Conservation (phyloP, 2,888 invertebrate genomes). For the Amphipyra tragopoginis region DNA sequence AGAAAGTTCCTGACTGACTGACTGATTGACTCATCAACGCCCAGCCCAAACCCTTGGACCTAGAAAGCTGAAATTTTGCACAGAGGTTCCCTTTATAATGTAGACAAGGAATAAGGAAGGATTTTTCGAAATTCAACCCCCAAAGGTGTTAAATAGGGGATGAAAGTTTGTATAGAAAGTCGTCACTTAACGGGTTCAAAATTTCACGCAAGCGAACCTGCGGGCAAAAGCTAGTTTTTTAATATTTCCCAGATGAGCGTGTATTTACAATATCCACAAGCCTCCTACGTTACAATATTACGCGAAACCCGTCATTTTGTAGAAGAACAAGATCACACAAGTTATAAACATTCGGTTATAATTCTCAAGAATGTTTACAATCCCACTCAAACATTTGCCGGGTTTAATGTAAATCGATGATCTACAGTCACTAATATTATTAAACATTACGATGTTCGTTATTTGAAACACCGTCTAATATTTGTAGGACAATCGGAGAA, state of each 20-base stretch:
- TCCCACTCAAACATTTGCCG: slow-evolving; percentile 68
- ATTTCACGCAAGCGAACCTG: too few species aligned
- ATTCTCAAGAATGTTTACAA: slow-evolving; percentile 65
- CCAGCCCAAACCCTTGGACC: too few species aligned
- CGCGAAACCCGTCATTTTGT: slow-evolving; percentile 59
- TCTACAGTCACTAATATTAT: slow-evolving; percentile 72
- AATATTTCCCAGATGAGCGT: neutral
- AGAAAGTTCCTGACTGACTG: too few species aligned
- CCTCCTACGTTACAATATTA: slow-evolving; percentile 43
- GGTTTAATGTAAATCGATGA: slow-evolving; percentile 77
- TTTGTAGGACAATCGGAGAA: slow-evolving; percentile 70
- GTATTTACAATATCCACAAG: neutral
- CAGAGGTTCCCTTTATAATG: too few species aligned
- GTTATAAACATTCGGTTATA: slow-evolving; percentile 58
- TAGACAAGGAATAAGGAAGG: too few species aligned
- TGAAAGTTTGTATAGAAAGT: too few species aligned
- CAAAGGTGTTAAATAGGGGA: too few species aligned
- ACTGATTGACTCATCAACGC: too few species aligned
- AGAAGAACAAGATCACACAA: slow-evolving; percentile 48
- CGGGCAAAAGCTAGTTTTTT: too few species aligned
- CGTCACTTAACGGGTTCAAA: too few species aligned
- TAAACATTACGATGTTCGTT: slow-evolving; percentile 76
- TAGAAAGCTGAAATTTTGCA: too few species aligned
- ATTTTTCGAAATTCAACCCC: too few species aligned
- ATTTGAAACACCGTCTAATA: slow-evolving; percentile 82